These are phyloP conservation scores for Catharus minimus DNA, from an alignment of 2,113 vertebrate species.

Conservation along the genomic window DNA sequence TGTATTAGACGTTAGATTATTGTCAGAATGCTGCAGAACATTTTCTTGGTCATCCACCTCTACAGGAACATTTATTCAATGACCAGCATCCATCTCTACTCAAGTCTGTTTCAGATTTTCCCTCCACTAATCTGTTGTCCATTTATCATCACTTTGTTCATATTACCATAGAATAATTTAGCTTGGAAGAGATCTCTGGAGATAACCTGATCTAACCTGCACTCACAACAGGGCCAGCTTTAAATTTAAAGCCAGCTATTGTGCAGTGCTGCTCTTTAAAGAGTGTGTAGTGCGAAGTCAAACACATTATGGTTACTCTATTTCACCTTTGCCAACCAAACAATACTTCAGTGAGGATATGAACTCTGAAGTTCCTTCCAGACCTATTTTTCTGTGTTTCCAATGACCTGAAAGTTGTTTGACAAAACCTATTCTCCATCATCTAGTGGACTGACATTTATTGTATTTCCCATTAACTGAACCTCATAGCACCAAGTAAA, in stretches of 20 bases:
- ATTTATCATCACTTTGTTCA: background rate
- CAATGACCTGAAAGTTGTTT: background rate
- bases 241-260: background rate
- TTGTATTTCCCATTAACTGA: background rate
- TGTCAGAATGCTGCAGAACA: background rate
- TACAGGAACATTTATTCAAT: background rate
- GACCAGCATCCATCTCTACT: background rate
- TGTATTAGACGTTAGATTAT: background rate
- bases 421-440: background rate
- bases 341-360: background rate
- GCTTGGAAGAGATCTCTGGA: background rate
- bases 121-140: background rate
- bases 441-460: background rate
- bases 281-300: background rate
- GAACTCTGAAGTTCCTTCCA: background rate
- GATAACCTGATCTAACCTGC: background rate
- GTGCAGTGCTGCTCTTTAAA: background rate
- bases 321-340: background rate
- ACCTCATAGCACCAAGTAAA: conserved; percentile 24
- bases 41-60: background rate
- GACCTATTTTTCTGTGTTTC: conserved; percentile 2
- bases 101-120: background rate
- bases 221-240: background rate
- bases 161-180: background rate
- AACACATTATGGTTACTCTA: background rate